Conservation (phyloP, 2,888 invertebrate species). For the Zygothrica quintamaculata region DNA sequence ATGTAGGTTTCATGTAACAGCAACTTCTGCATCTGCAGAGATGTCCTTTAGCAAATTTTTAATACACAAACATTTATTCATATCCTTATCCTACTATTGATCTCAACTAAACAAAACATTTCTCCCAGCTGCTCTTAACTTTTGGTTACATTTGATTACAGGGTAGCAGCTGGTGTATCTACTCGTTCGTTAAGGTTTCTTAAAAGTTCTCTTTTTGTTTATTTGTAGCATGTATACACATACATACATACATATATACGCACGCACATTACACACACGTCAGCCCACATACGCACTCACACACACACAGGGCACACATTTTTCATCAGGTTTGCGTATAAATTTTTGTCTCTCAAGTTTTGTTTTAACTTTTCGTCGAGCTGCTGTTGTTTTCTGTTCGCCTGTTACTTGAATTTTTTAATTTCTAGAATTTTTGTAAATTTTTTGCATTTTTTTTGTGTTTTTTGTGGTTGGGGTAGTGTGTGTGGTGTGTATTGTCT, state of each 20-base stretch:
- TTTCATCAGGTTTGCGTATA: slow-evolving; percentile 43
- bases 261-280: slow-evolving; percentile 1
- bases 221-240: slow-evolving; percentile 1
- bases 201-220: slow-evolving; percentile 6
- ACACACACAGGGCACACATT: slow-evolving; percentile 23
- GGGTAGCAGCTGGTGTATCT: not conserved
- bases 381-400: slow-evolving; percentile 44
- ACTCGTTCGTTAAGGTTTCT: no score
- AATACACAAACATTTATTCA: no score
- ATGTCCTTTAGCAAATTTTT: no score
- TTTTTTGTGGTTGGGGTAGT: not conserved
- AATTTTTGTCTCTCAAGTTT: slow-evolving; percentile 27
- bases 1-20: no score
- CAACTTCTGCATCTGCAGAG: no score
- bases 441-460: slow-evolving; percentile 27
- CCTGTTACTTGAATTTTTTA: slow-evolving; percentile 62
- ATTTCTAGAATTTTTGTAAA: slow-evolving; percentile 38
- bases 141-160: not conserved
- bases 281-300: not conserved
- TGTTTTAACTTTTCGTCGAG: no score
- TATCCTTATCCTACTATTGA: no score
- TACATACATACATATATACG: not conserved
- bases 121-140: no score
- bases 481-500: no score
- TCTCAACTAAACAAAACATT: no score